Conservation (phyloP, 2,888 invertebrate species). For the Stenodema calcarata region DNA sequence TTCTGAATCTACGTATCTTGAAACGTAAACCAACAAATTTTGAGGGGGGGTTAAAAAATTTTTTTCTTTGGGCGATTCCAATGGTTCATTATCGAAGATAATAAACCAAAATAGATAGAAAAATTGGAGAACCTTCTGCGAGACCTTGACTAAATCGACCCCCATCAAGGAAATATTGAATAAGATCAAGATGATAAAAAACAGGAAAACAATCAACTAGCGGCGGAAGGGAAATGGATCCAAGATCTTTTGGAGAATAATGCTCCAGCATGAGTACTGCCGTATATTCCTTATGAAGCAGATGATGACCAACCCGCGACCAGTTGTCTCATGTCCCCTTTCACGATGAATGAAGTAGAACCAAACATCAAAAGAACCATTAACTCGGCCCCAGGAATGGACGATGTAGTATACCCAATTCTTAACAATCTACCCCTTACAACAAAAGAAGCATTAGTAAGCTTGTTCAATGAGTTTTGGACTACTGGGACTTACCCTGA, state of each 20-base stretch:
- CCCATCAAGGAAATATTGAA: neutral
- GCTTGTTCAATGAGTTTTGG: neutral
- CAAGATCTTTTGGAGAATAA: neutral
- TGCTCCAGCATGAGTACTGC: neutral
- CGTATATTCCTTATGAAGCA: neutral
- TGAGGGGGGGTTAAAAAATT: too few species aligned
- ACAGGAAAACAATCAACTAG: neutral
- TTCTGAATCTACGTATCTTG: too few species aligned
- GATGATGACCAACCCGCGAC: too few species aligned
- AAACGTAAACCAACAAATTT: too few species aligned
- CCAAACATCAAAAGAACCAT: neutral
- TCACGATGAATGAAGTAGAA: neutral
- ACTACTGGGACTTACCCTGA: neutral
- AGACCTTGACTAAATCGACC: neutral
- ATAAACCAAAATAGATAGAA: neutral
- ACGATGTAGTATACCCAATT: constrained; percentile 29
- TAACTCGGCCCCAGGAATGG: constrained; percentile 37
- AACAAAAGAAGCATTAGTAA: neutral
- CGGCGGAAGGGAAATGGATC: neutral
- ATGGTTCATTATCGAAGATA: neutral
- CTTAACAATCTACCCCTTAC: neutral
- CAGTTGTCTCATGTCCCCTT: neutral
- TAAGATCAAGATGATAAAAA: neutral
- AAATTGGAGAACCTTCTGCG: neutral
- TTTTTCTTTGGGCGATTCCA: too few species aligned